These are phyloP conservation scores for Ovis canadensis DNA, from an alignment of 2,113 vertebrate species.

Conservation along the genomic window DNA sequence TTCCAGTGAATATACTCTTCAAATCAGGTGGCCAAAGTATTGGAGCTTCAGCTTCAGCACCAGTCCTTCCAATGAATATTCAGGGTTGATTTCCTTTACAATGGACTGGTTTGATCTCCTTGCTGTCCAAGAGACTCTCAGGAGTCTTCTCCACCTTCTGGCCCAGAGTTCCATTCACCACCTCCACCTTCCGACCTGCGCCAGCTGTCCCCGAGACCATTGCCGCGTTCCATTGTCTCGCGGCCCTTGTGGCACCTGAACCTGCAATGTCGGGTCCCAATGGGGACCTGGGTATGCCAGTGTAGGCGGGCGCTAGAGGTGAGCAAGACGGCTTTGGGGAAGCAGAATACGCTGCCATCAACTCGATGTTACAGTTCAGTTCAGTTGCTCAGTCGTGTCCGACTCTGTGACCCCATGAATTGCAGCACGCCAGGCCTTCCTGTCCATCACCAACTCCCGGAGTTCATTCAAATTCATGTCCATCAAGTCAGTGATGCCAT, in stretches of 20 bases:
- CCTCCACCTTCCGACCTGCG: background rate
- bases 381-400: no score
- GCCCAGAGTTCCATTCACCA: background rate
- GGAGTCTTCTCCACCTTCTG: background rate
- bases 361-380: background rate
- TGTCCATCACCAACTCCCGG: no score
- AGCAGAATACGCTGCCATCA: background rate
- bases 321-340: background rate
- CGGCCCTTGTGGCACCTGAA: accelerated
- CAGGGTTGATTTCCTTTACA: background rate
- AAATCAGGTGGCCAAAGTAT: background rate
- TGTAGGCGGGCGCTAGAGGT: accelerated
- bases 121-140: background rate
- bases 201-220: accelerated
- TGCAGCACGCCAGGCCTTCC: no score
- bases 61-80: background rate
- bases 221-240: accelerated
- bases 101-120: background rate
- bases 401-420: no score
- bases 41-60: background rate
- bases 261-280: accelerated
- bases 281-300: accelerated
- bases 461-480: no score
- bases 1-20: background rate
- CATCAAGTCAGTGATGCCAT: no score